These are phyloP conservation scores for Hippasteria phrygiana DNA, from an alignment of 53 echinoderm and acorn worm genomes.

Conservation along the genomic window DNA sequence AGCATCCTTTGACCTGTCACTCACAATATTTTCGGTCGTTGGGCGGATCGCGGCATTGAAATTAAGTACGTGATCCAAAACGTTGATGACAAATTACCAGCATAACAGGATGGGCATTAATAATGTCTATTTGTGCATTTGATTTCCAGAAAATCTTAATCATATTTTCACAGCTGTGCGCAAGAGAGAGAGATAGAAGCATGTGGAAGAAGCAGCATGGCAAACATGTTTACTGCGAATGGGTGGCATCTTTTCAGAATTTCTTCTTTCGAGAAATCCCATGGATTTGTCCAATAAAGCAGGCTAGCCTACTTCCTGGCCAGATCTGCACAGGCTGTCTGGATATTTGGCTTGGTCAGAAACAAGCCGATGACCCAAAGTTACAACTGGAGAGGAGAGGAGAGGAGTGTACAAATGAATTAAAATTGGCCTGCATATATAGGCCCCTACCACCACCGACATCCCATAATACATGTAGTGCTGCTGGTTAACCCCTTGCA, in stretches of 20 bases:
- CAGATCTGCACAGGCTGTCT: too few species aligned
- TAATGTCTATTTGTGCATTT: not conserved
- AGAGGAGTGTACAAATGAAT: too few species aligned
- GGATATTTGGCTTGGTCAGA: too few species aligned
- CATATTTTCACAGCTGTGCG: not conserved
- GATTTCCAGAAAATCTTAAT: not conserved
- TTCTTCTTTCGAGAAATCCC: not conserved
- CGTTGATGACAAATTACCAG: not conserved
- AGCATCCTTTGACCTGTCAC: conserved; percentile 35
- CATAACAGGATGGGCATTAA: not conserved
- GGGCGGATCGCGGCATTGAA: not conserved
- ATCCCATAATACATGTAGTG: too few species aligned
- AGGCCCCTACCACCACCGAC: too few species aligned
- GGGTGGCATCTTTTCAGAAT: not conserved
- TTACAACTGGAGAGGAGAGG: too few species aligned
- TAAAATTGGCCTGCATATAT: too few species aligned
- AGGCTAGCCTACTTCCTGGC: not conserved
- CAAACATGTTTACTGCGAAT: conserved; percentile 6
- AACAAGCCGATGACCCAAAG: too few species aligned
- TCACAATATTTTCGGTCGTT: conserved; percentile 7
- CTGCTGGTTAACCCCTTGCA: too few species aligned
- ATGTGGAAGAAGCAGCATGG: not conserved
- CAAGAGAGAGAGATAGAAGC: not conserved
- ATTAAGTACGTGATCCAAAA: not conserved
- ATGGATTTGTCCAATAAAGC: not conserved